Conservation (phyloP, 2,113 vertebrate genomes). For the Scalopus aquaticus region DNA sequence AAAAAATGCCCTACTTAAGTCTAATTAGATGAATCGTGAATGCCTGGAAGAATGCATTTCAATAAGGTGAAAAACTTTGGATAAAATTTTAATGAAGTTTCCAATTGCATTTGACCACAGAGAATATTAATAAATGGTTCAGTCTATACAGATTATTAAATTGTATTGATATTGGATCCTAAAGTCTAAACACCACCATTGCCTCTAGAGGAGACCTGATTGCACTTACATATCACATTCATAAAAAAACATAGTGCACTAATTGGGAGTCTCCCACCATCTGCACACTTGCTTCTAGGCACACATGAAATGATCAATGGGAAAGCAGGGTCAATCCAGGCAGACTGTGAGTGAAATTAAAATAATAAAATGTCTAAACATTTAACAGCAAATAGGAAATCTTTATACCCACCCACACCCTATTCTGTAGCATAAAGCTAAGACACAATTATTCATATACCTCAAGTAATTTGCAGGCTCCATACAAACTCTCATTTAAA, state of each 20-base stretch:
- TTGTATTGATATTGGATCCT: constrained; percentile 81
- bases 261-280: constrained; percentile 87
- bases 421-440: constrained; percentile 88
- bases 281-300: constrained; percentile 85
- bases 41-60: constrained; percentile 81
- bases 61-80: constrained; percentile 82
- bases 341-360: constrained; percentile 89
- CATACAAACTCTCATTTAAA: constrained; percentile 92
- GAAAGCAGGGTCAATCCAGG: constrained; percentile 88
- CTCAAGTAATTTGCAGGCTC: constrained; percentile 90
- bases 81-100: constrained; percentile 85
- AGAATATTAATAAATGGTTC: constrained; percentile 80
- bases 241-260: constrained; percentile 79
- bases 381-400: constrained; percentile 91
- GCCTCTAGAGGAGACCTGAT: constrained; percentile 79
- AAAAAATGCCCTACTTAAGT: constrained; percentile 79
- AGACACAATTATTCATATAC: constrained; percentile 90
- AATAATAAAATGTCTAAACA: constrained; percentile 92
- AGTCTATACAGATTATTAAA: constrained; percentile 80
- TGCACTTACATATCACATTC: constrained; percentile 82
- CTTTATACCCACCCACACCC: constrained; percentile 88
- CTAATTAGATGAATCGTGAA: constrained; percentile 83
- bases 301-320: constrained; percentile 86
- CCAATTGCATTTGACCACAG: constrained; percentile 68
- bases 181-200: constrained; percentile 72